phyloP scores from a whole-genome alignment of 2,888 invertebrate species.

The Drosophila percnosoma region DNA sequence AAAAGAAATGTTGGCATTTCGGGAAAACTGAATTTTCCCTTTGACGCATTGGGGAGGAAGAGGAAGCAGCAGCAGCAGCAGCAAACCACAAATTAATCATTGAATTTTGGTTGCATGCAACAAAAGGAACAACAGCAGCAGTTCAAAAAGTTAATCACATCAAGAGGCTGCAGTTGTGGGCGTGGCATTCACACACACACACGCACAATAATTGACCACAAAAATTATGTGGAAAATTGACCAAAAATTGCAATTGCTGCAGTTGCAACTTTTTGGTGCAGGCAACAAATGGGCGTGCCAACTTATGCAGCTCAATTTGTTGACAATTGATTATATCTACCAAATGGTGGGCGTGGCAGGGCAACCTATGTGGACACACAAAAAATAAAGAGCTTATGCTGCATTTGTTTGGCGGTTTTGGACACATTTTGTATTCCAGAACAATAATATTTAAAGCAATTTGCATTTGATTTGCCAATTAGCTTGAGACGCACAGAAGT shows the following conservation, averaged over 20 bases:
- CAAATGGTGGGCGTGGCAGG: constrained; percentile 33
- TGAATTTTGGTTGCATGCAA: constrained; percentile 40
- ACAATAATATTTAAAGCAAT: constrained; percentile 27
- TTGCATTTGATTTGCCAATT: constrained; percentile 18
- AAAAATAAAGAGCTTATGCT: constrained; percentile 62
- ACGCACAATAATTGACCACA: constrained; percentile 54
- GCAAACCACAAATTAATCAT: constrained; percentile 55
- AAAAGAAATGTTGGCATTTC: constrained; percentile 7
- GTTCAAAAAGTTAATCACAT: constrained; percentile 68
- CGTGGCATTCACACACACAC: constrained; percentile 20
- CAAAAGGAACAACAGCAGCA: constrained; percentile 16
- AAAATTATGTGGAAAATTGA: constrained; percentile 75
- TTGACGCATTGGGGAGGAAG: constrained; percentile 43
- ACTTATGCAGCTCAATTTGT: constrained; percentile 47
- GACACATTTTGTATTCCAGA: constrained; percentile 17
- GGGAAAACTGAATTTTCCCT: constrained; percentile 34
- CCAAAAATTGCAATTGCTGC: constrained; percentile 72
- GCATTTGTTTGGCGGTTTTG: constrained; percentile 74
- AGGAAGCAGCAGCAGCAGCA: constrained; percentile 11
- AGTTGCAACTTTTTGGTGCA: constrained; percentile 42
- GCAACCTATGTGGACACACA: neutral
- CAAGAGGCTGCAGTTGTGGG: constrained; percentile 28
- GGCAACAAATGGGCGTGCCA: constrained; percentile 12
- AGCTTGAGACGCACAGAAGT: constrained; percentile 9
- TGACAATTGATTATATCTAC: constrained; percentile 55